Evolutionary conservation across 2,888 invertebrate species (phyloP).

Genomic region (Diachrysia chrysitis): DNA sequence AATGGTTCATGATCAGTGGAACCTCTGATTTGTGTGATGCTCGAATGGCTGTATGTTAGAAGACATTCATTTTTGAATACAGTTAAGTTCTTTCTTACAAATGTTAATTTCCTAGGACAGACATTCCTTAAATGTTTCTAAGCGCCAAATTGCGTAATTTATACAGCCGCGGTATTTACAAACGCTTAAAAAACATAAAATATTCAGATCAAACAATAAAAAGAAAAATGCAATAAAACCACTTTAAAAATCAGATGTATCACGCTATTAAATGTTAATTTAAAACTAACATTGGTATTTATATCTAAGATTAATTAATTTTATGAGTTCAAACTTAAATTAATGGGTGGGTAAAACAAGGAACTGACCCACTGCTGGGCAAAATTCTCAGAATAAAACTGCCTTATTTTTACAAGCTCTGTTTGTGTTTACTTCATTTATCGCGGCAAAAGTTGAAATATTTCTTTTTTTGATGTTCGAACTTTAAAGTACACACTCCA

Average conservation of each 20-base stretch:
- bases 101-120: too few species aligned
- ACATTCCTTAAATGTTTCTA: neutral
- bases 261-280: slow-evolving; percentile 38
- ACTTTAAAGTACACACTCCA: too few species aligned
- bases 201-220: slow-evolving; percentile 30
- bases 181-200: neutral
- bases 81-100: too few species aligned
- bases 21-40: too few species aligned
- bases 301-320: slow-evolving; percentile 42
- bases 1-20: too few species aligned
- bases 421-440: too few species aligned
- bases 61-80: too few species aligned
- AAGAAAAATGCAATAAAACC: slow-evolving; percentile 39
- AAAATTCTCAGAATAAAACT: too few species aligned
- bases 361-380: neutral
- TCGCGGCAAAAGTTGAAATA: too few species aligned
- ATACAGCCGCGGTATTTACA: neutral
- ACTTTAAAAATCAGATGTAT: slow-evolving; percentile 39
- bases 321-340: slow-evolving; percentile 32
- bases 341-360: neutral
- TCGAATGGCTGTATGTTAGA: too few species aligned
- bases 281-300: slow-evolving; percentile 39
- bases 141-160: neutral
- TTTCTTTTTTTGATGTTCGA: too few species aligned
- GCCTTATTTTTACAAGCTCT: too few species aligned